Percentiles rank a stretch among this genome's conserved stretches.
Conservation (phyloP, 2,113 vertebrate species). For the Azemiops feae region DNA sequence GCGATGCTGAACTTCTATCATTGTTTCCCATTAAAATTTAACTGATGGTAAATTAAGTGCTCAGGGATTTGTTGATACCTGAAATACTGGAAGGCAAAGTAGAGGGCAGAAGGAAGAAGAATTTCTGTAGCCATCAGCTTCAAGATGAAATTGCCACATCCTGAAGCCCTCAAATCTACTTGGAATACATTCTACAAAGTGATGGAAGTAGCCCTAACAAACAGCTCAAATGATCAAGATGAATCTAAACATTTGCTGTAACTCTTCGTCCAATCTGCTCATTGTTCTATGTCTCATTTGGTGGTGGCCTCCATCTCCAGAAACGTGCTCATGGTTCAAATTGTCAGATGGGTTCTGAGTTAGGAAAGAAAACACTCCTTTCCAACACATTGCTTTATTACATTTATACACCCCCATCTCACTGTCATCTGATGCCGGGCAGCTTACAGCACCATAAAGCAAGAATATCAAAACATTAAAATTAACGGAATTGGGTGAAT, state of each 20-base stretch:
- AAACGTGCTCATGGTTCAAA: not conserved
- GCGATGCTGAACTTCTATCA: not conserved
- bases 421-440: not conserved
- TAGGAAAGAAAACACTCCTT: not conserved
- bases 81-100: not conserved
- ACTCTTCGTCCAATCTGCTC: not conserved
- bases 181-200: not conserved
- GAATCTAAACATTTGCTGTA: not conserved
- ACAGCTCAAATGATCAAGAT: not conserved
- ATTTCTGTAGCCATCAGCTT: not conserved
- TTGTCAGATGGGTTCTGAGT: not conserved
- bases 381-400: not conserved
- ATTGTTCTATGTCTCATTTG: not conserved
- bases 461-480: not conserved
- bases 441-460: not conserved
- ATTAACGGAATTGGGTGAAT: not conserved
- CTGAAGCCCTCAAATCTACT: not conserved
- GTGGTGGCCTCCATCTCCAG: not conserved
- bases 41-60: not conserved
- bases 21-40: constrained; percentile 4
- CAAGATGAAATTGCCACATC: not conserved
- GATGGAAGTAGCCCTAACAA: not conserved
- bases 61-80: not conserved
- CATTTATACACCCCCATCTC: not conserved
- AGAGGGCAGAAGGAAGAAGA: not conserved